Base-by-base conservation (phyloP, 2,113 vertebrate genomes). In the Grammomys dolichurus region DNA sequence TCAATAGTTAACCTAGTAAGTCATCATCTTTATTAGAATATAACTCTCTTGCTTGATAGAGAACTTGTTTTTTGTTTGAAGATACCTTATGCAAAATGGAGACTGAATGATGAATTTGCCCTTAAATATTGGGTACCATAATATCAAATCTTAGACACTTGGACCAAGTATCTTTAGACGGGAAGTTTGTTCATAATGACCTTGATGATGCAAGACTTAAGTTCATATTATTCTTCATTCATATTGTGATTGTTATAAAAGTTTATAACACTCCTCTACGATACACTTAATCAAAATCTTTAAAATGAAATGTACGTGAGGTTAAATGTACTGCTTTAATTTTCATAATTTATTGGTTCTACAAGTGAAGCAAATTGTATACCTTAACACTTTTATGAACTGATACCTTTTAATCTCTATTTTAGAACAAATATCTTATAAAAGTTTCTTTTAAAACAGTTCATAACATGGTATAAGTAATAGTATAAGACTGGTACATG, bases 201-300 rank as follows among this genome's bases (percentile, higher is more conserved):
- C 46, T 43, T 63, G 22, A 60, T 60, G 60, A 67, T 85, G 1
- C 69, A 82, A 95, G 65, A 40, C n/a, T 63, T 63, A 63, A 12
- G 67, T 67, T 7, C 9, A 63, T 88, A 85, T 90, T 60, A 77
- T 33, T 58, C 65, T 86, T 33, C 56, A 81, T 58, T 56, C 8
- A 88, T 85, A 19, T 31, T 90, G 48, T 76, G 40, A 36, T 69
- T 70, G 90, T 73, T 90, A 4, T 54, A 24, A 84, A 91, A 91
- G 56, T 70, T 69, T 0, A 13, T 28, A 96, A 77, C 11, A 51
- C 73, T 88, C 72, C 33, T 72, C 4, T 93, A 7, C 78, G 40
- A 73, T 87, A 40, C 20, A 48, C 28, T 3, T 91, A 63, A 91
- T 48, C 28, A 93, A 95, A 95, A 93, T 63, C 56, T 14, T 87